phyloP scores from a whole-genome alignment of 1,140 invertebrate genomes.

The Bombyx mandarina region DNA sequence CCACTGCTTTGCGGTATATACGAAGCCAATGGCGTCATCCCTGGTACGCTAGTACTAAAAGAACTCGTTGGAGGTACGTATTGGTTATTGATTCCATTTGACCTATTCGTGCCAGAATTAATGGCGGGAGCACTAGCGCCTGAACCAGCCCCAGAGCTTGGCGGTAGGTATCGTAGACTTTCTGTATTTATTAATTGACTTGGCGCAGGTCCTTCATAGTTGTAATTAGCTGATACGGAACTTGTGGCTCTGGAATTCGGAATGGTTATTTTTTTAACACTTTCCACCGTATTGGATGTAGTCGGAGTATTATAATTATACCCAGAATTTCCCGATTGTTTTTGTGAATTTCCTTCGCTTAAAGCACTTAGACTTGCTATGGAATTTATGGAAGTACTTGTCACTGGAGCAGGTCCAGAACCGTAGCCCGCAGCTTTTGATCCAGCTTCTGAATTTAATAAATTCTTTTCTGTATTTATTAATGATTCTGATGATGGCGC shows the following conservation, averaged over 20 bases:
- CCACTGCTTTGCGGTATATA: slow-evolving; percentile 3
- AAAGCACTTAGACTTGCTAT: too few species aligned
- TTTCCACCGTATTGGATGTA: too few species aligned
- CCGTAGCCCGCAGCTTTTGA: too few species aligned
- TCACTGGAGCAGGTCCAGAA: too few species aligned
- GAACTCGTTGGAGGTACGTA: slow-evolving; percentile 1
- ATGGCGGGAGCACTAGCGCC: slow-evolving; percentile 5
- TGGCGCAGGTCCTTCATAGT: neutral
- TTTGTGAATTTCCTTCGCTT: too few species aligned
- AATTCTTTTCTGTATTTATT: too few species aligned
- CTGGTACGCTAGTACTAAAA: neutral
- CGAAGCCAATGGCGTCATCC: neutral
- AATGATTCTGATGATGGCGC: too few species aligned
- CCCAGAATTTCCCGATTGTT: too few species aligned
- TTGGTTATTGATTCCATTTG: neutral
- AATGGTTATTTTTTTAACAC: neutral
- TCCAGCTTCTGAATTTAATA: too few species aligned
- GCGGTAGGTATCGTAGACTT: slow-evolving; percentile 43
- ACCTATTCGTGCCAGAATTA: neutral
- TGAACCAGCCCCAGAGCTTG: neutral
- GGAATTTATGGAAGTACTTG: too few species aligned
- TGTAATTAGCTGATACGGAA: slow-evolving; percentile 3
- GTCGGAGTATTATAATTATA: too few species aligned
- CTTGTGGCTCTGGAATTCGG: slow-evolving; percentile 1
- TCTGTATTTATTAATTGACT: slow-evolving; percentile 27